Evolutionary conservation across 2,113 vertebrate genomes (phyloP), one percentile per base, ranked within the genome.

Genomic region (Paraplagusia blochii): DNA sequence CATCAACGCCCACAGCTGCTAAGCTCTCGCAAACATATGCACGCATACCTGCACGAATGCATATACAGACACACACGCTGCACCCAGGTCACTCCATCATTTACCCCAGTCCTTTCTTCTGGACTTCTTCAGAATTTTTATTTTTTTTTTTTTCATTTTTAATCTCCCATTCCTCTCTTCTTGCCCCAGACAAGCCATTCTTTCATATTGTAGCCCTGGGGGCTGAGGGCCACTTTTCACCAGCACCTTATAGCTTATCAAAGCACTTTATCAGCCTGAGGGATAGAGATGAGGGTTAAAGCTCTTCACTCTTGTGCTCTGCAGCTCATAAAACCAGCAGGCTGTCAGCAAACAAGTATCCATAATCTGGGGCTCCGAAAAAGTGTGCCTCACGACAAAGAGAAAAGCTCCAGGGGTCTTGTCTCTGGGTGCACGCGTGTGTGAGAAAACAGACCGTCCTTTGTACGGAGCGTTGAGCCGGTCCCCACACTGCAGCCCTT

Each of bases 251-350:
- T 73, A 74, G 88, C 94, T 96, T 97, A 97, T 97, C 95, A 88
- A 87, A 94, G 94, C 94, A 95, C 97, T 97, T 94, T 97, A 95
- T 97, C 95, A 88, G 92, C 89, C 84, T 77, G 67, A 74, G 88
- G 90, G 85, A 88, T 91, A 88, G 91, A 92, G 91, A 96, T 95
- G 92, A 92, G 92, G 93, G 93, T 88, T 92, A 86, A 80, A 92
- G 89, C 91, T 88, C 91, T 88, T 89, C 90, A 89, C 90, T 93
- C 88, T 87, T 34, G 85, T 88, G 56, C 0, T 87, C 87, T 87
- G 90, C 48, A 63, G 51, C 90, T 88, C 69, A 57, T 43, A 66
- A 58, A 85, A 88, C 87, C 82, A 85, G 78, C 81, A 75, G 83
- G 67, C 81, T 84, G 79, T 88, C 83, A 87, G 82, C 83, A 83